A percentile compares a stretch with the other conserved stretches of the same genome.
Conservation (phyloP, 2,888 invertebrate genomes). For the Hirtodrosophila trivittata region DNA sequence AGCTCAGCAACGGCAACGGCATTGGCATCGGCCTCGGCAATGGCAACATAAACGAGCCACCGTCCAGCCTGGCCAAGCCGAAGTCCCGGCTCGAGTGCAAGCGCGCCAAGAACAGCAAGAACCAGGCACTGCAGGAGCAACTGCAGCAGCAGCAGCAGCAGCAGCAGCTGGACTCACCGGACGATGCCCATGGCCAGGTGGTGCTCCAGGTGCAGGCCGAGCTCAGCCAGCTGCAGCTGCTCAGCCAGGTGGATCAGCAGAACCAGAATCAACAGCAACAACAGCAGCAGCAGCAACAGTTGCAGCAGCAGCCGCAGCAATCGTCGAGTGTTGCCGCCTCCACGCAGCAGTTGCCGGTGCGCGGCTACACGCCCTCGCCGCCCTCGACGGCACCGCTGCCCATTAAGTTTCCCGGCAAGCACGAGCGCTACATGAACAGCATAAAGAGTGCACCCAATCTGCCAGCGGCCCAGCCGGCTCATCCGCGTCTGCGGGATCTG, state of each 20-base stretch:
- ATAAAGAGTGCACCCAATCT: constrained; percentile 92
- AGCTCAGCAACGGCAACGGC: constrained; percentile 84
- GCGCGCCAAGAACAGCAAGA: constrained; percentile 82
- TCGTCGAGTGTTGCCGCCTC: constrained; percentile 73
- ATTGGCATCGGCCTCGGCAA: constrained; percentile 14
- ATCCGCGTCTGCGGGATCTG: constrained; percentile 89
- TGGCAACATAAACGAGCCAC: constrained; percentile 20
- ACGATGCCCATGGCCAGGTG: constrained; percentile 56
- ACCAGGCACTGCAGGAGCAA: constrained; percentile 82
- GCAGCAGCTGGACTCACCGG: constrained; percentile 39
- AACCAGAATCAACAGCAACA: constrained; percentile 80
- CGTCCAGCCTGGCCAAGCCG: constrained; percentile 26
- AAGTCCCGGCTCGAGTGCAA: constrained; percentile 81
- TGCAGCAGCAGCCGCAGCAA: constrained; percentile 2
- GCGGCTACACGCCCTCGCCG: constrained; percentile 91
- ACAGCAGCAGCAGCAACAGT: constrained; percentile 7
- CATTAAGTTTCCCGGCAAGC: constrained; percentile 90
- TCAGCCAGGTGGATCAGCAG: constrained; percentile 82
- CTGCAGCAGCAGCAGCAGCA: constrained; percentile 36
- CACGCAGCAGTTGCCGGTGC: constrained; percentile 87
- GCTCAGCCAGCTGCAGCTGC: constrained; percentile 86
- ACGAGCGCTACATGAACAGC: constrained; percentile 89
- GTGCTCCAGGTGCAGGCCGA: constrained; percentile 83
- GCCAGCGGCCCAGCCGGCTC: constrained; percentile 88
- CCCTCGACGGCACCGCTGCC: constrained; percentile 93